Base-by-base conservation (phyloP, 2,888 invertebrate species). In the Schrankia costaestrigalis region DNA sequence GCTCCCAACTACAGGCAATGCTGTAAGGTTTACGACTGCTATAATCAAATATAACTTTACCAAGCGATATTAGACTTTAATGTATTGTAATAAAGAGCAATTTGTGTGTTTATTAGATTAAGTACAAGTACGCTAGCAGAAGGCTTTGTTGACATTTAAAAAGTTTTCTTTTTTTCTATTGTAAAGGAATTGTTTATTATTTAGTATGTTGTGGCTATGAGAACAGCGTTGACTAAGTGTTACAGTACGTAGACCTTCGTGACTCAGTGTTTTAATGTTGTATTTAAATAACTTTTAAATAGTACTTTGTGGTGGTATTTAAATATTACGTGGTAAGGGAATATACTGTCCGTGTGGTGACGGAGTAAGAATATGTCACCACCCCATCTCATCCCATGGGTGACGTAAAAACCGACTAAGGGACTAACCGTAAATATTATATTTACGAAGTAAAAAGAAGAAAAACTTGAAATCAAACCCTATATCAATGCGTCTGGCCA, bases 81-180 rank as follows among this genome's bases (percentile, higher is more conserved):
- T 0, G 0, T 7, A 9, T 12, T 4, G 12, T 0, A 19, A 31
- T 31, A 43, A 39, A n/a, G 25, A 11, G 31, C n/a, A 1, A 0
- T 3, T 1, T 1, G 5, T 1, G 19, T 35, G 33, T 9, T 33
- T 26, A 30, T 35, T 43, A 42, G 40, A 39, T 46, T 44, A 46
- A 44, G 41, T 37, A 47, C 42, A 50, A 54, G 44, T 55, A 49
- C 46, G 56, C 59, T 41, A 47, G 39, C 53, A 53, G 55, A 46
- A 40, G 27, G 50, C 44, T 64, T 67, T 73, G 74, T 73, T 77
- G 75, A 76, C 71, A 71, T 76, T 72, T 72, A 67, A 56, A n/a
- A 54, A 55, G 52, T 67, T 75, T 66, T 72, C 74, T 67, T 70
- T 75, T 70, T 74, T 48, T 64, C 74, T 71, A 75, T 74, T 76